phyloP scores from a whole-genome alignment of 2,888 invertebrate genomes.

The Lepeophtheirus nordmannii region DNA sequence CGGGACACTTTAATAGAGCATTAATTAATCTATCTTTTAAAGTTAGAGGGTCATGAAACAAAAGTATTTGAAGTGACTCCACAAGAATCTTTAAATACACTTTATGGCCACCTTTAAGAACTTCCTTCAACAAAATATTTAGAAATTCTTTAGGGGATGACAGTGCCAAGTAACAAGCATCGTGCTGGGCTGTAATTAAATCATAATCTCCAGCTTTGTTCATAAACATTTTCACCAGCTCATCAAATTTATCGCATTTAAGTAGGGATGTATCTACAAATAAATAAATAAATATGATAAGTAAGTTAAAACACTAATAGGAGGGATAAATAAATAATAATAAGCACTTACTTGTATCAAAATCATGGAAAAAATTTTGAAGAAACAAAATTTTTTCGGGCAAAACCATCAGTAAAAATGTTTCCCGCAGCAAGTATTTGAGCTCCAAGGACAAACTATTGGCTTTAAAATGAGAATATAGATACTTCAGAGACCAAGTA shows the following conservation, averaged over 20 bases:
- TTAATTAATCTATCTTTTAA: not conserved
- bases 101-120: not conserved
- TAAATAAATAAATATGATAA: not conserved
- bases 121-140: not conserved
- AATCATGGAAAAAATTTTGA: not conserved
- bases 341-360: not conserved
- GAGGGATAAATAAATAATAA: not conserved
- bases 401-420: not conserved
- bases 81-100: not conserved
- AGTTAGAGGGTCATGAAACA: not conserved
- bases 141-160: not conserved
- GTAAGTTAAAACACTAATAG: not conserved
- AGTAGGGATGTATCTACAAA: not conserved
- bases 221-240: not conserved
- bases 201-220: not conserved
- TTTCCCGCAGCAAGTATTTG: not conserved
- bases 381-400: not conserved
- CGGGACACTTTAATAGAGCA: not conserved
- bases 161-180: not conserved
- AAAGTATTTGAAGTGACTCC: not conserved
- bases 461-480: not conserved
- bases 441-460: not conserved
- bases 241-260: not conserved
- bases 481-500: not conserved
- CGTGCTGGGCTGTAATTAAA: not conserved